Conservation (phyloP, 2,797 vertebrate species). For the Balearica regulorum region DNA sequence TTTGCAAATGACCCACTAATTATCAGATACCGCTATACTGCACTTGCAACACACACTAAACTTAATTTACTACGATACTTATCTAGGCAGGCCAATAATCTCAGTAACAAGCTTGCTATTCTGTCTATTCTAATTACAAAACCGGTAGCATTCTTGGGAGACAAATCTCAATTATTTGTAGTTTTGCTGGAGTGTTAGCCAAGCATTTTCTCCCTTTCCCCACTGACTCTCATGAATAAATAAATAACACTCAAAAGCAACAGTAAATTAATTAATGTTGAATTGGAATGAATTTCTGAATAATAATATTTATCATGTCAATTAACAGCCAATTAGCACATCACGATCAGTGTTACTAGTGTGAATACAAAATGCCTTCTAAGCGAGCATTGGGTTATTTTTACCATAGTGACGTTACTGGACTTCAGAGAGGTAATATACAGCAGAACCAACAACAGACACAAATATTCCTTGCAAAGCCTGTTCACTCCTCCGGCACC, state of each 20-base stretch:
- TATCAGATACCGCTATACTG: not conserved
- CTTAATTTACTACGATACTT: slow-evolving; percentile 17
- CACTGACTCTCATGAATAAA: slow-evolving; percentile 57
- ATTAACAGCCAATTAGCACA: slow-evolving; percentile 69
- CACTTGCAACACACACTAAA: not conserved
- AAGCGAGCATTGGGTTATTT: slow-evolving; percentile 19
- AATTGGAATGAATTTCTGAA: slow-evolving; percentile 68
- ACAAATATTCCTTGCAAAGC: not conserved
- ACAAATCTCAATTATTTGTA: slow-evolving; percentile 71
- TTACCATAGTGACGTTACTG: not conserved
- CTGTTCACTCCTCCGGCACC: not conserved
- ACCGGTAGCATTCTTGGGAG: slow-evolving; percentile 41
- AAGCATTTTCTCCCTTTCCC: slow-evolving; percentile 36
- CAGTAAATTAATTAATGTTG: slow-evolving; percentile 70
- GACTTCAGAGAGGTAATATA: not conserved
- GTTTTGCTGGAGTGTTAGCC: slow-evolving; percentile 64
- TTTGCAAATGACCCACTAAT: slow-evolving; percentile 47
- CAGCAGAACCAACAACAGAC: not conserved
- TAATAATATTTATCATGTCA: slow-evolving; percentile 66
- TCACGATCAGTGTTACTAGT: slow-evolving; percentile 23
- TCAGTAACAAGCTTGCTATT: slow-evolving; percentile 31
- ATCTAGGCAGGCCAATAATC: slow-evolving; percentile 35
- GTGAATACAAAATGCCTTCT: slow-evolving; percentile 48
- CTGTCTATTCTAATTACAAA: slow-evolving; percentile 68
- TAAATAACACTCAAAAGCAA: slow-evolving; percentile 64